These are phyloP conservation scores for Capitulum mitella DNA, from an alignment of 2,888 invertebrate genomes.

Conservation along the genomic window DNA sequence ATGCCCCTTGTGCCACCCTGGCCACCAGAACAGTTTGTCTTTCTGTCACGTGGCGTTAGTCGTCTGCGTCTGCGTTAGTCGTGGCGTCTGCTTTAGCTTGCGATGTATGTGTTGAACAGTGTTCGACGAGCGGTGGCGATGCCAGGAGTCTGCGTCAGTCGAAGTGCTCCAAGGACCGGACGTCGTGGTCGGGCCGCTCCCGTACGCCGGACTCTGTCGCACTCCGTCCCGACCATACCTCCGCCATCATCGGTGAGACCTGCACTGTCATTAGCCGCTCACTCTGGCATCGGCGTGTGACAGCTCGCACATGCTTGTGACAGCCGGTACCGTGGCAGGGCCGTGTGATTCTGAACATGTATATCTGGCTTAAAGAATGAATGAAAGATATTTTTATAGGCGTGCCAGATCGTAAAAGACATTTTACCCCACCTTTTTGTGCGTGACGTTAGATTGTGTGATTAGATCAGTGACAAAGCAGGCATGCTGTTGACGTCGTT, in stretches of 20 bases:
- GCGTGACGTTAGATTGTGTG: no score
- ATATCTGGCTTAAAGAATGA: neutral
- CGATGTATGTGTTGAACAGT: neutral
- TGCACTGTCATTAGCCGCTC: no score
- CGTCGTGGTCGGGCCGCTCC: neutral
- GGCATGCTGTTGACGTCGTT: no score
- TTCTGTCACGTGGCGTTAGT: neutral
- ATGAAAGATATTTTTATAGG: neutral
- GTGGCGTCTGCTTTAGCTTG: neutral
- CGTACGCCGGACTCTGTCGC: neutral
- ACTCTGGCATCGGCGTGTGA: neutral
- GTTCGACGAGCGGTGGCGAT: neutral
- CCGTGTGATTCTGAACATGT: neutral
- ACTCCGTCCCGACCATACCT: neutral
- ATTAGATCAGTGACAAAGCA: no score
- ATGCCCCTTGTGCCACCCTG: neutral
- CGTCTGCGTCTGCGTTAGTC: no score
- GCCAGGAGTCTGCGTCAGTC: neutral
- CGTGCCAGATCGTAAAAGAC: no score
- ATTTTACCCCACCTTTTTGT: no score
- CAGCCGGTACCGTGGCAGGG: no score
- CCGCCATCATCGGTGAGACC: neutral
- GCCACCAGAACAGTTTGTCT: neutral
- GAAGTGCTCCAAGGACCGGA: neutral
- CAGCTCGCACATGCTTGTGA: neutral